Conservation (phyloP, 2,888 invertebrate species). For the Thecophora atra region DNA sequence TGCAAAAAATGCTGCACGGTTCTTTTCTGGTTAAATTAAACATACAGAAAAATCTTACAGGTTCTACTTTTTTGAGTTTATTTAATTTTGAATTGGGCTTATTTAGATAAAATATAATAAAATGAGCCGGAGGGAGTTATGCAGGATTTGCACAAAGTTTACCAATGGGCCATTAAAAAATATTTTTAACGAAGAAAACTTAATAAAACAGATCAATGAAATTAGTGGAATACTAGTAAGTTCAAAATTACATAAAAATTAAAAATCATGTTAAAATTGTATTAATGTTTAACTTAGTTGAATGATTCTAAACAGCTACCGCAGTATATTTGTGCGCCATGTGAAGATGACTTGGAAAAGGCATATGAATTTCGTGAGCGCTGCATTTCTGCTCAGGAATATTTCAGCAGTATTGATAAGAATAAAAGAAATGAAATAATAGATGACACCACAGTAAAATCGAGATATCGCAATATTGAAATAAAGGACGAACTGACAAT, state of each 20-base stretch:
- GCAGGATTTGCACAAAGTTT: constrained; percentile 30
- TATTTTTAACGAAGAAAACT: constrained; percentile 40
- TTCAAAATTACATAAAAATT: neutral
- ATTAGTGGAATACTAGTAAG: constrained; percentile 44
- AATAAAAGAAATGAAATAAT: neutral
- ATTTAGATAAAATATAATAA: neutral
- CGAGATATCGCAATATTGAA: constrained; percentile 11
- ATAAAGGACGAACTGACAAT: constrained; percentile 24
- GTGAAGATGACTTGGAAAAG: constrained; percentile 41
- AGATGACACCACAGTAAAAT: neutral
- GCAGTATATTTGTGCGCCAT: constrained; percentile 43
- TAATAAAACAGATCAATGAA: constrained; percentile 40
- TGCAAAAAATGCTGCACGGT: too few relatives aligned
- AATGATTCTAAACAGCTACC: constrained; percentile 41
- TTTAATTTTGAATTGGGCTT: neutral
- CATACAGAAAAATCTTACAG: too few relatives aligned
- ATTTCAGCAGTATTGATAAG: constrained; percentile 32
- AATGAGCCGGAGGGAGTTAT: constrained; percentile 26
- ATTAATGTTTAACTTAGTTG: constrained; percentile 41
- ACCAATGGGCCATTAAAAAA: constrained; percentile 30
- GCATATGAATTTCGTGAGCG: constrained; percentile 45
- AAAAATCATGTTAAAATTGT: neutral
- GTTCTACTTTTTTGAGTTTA: too few relatives aligned
- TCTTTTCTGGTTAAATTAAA: too few relatives aligned
- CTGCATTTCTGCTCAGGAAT: constrained; percentile 44